These are phyloP conservation scores for Pangasianodon hypophthalmus DNA, from an alignment of 2,113 vertebrate species.

Conservation along the genomic window DNA sequence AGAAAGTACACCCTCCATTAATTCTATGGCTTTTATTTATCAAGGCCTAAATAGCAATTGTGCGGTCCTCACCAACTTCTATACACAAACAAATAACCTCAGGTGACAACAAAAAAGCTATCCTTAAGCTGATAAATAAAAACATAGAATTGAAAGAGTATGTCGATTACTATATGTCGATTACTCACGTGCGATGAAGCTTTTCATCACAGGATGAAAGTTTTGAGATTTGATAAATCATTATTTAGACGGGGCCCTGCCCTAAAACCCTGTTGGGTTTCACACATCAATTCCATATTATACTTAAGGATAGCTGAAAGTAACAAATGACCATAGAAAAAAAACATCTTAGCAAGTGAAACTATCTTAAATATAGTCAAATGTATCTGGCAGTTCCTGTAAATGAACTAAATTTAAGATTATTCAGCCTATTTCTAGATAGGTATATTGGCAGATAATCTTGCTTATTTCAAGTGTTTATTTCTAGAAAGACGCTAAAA, in stretches of 20 bases:
- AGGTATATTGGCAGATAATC: too few relatives aligned
- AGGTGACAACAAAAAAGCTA: too few relatives aligned
- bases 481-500: background rate
- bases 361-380: background rate
- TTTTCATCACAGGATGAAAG: background rate
- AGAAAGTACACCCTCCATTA: too few relatives aligned
- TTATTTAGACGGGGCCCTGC: background rate
- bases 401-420: background rate
- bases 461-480: too few relatives aligned
- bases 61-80: background rate
- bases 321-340: too few relatives aligned
- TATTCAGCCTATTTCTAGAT: background rate
- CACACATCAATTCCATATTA: background rate
- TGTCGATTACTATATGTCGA: background rate
- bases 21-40: background rate
- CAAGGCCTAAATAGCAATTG: background rate
- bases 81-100: background rate
- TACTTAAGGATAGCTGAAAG: too few relatives aligned
- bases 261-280: background rate
- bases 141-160: background rate
- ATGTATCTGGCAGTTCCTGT: background rate
- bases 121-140: background rate
- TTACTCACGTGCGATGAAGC: background rate
- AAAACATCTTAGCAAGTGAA: too few relatives aligned
- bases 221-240: background rate